phyloP scores from a whole-genome alignment of 2,113 vertebrate species.

The Sciurus niger region DNA sequence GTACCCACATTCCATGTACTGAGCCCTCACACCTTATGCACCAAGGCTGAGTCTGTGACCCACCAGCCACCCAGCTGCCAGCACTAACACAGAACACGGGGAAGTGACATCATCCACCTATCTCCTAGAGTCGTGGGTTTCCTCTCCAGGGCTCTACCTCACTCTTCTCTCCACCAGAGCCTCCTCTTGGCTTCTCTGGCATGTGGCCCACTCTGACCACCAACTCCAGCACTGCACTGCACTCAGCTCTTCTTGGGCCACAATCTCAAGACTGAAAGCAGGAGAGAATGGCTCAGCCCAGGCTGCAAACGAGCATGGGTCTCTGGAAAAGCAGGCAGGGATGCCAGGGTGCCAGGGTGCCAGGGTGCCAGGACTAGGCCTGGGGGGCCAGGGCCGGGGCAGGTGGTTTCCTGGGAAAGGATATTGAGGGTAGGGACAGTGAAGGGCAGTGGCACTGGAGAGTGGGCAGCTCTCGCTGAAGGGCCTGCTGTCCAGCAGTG shows the following conservation, averaged over 20 bases:
- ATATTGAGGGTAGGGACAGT: accelerated
- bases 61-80: accelerated
- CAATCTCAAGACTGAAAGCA: neutral
- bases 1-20: too few species aligned
- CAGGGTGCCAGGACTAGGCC: neutral
- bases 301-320: accelerated
- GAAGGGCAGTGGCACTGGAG: neutral
- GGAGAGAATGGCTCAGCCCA: neutral
- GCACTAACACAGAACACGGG: accelerated
- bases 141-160: neutral
- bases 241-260: neutral
- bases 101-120: accelerated
- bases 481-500: neutral
- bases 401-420: neutral
- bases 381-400: neutral
- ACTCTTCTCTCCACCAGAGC: accelerated
- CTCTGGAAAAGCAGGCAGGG: neutral
- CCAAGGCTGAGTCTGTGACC: neutral
- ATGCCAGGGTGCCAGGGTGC: too few species aligned
- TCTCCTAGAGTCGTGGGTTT: neutral
- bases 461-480: neutral
- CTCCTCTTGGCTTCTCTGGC: neutral
- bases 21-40: neutral
- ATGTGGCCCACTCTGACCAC: accelerated
- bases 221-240: too few species aligned